Conservation (phyloP, 1,140 invertebrate species). For the Brachionus rotundiformis region DNA sequence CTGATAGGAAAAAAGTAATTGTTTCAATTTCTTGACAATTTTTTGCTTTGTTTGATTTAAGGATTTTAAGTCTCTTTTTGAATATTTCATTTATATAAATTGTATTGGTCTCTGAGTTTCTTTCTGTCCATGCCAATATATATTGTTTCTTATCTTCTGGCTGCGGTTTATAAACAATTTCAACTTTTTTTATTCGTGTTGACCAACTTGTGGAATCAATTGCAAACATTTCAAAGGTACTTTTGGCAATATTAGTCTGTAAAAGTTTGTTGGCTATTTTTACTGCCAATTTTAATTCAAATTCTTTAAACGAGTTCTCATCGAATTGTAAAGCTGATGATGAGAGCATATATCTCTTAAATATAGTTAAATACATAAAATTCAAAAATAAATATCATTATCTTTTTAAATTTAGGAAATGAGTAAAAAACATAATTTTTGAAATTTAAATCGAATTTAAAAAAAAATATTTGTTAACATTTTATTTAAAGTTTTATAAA, state of each 20-base stretch:
- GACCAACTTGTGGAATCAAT: background rate
- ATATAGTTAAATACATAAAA: too few relatives aligned
- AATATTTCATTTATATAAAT: background rate
- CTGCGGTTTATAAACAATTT: background rate
- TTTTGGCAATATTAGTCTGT: background rate
- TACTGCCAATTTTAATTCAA: background rate
- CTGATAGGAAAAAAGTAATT: background rate
- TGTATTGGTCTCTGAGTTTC: background rate
- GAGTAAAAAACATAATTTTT: too few relatives aligned
- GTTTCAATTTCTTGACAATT: background rate
- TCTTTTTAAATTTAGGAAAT: too few relatives aligned
- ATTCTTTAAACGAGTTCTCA: background rate
- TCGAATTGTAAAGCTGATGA: slow-evolving; percentile 8
- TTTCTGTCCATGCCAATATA: background rate
- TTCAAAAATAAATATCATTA: too few relatives aligned
- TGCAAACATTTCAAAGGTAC: background rate
- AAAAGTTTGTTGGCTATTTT: background rate
- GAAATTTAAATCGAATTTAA: too few relatives aligned
- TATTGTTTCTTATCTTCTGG: background rate
- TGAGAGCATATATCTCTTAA: too few relatives aligned
- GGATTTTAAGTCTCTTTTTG: background rate
- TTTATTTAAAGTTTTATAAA: too few relatives aligned
- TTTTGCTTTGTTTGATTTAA: background rate
- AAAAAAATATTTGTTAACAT: too few relatives aligned
- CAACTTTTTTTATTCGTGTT: background rate